Evolutionary conservation across 37 sponge, comb jelly and placozoan species (phyloP).

Genomic region (Diacarnus erythraeanus): DNA sequence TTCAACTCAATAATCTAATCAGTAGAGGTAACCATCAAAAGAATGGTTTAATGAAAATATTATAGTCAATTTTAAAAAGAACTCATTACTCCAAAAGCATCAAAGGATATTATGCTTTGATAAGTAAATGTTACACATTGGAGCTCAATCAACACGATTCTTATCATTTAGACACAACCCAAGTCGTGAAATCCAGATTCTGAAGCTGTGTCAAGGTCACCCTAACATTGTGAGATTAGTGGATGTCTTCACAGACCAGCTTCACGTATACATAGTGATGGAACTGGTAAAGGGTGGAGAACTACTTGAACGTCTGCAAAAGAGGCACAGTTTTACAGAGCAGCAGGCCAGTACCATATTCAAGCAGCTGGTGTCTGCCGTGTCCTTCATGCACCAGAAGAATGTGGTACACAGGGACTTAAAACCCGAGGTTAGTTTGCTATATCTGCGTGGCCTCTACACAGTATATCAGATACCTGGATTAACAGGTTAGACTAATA

Average conservation of each 20-base stretch:
- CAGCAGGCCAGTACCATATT: conserved; percentile 80
- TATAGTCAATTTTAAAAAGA: no score
- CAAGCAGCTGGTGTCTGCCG: conserved; percentile 86
- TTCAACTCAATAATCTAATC: no score
- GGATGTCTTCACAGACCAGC: conserved; percentile 85
- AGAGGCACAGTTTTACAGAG: conserved; percentile 81
- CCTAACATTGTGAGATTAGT: conserved; percentile 80
- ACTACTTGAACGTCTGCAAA: conserved; percentile 76
- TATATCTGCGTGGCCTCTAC: no score
- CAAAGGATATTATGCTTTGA: no score
- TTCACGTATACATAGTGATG: conserved; percentile 92
- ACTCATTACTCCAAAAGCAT: no score
- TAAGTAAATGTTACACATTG: no score
- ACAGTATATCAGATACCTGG: no score
- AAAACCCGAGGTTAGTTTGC: conserved; percentile 90
- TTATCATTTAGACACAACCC: conserved; percentile 50
- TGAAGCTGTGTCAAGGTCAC: conserved; percentile 90
- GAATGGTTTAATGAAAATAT: no score
- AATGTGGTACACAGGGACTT: conserved; percentile 93
- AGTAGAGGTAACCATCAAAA: no score
- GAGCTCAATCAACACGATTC: no score
- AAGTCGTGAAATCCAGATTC: conserved; percentile 70
- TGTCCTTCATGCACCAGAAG: conserved; percentile 83
- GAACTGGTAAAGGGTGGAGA: conserved; percentile 90
- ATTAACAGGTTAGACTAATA: no score